Conservation (phyloP, 2,888 invertebrate species). For the Cotesia congregata region DNA sequence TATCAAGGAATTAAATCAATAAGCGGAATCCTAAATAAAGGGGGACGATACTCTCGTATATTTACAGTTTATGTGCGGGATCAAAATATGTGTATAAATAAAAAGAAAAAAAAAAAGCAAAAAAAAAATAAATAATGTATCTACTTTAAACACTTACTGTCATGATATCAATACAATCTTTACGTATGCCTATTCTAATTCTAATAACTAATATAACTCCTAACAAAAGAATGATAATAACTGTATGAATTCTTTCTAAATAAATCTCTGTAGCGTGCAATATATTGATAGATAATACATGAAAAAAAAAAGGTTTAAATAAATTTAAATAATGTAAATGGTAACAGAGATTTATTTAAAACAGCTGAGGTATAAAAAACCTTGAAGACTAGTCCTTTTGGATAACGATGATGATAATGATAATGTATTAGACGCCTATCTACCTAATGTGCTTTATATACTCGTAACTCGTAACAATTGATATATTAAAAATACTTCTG, state of each 20-base stretch:
- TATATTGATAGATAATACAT: background rate
- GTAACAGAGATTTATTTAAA: background rate
- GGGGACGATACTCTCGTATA: slow-evolving; percentile 49
- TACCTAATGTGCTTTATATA: slow-evolving; percentile 45
- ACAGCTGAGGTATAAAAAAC: slow-evolving; percentile 14
- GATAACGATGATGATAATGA: slow-evolving; percentile 35
- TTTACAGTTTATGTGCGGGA: slow-evolving; percentile 64
- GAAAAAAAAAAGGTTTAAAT: background rate
- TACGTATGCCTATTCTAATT: slow-evolving; percentile 34
- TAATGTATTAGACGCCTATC: slow-evolving; percentile 38
- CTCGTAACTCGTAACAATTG: slow-evolving; percentile 37
- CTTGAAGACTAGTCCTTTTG: slow-evolving; percentile 46
- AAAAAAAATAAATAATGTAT: slow-evolving; percentile 39
- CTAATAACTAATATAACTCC: slow-evolving; percentile 12
- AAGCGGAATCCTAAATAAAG: slow-evolving; percentile 28
- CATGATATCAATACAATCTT: slow-evolving; percentile 21
- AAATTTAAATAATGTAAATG: background rate
- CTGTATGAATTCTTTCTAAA: background rate
- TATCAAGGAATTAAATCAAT: slow-evolving; percentile 29
- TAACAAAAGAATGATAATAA: slow-evolving; percentile 17
- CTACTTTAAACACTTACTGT: slow-evolving; percentile 17
- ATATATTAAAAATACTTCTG: slow-evolving; percentile 1
- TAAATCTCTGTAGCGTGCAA: background rate
- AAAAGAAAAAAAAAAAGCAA: slow-evolving; percentile 41
- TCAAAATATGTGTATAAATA: slow-evolving; percentile 61